These are phyloP conservation scores for Calameuta idolon DNA, from an alignment of 2,888 invertebrate genomes.

Conservation along the genomic window DNA sequence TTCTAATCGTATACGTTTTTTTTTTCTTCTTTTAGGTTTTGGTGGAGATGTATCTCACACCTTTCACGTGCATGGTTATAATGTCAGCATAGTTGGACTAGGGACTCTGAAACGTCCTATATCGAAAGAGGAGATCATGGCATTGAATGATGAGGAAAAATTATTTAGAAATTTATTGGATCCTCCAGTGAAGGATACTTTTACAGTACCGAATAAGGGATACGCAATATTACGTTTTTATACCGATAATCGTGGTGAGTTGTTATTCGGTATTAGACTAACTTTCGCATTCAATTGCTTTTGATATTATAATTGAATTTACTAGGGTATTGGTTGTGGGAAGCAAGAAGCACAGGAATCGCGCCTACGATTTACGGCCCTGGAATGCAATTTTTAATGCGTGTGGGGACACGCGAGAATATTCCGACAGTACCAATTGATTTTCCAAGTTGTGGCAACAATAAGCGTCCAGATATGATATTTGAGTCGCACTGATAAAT, in stretches of 20 bases:
- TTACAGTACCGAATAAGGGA: constrained; percentile 76
- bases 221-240: constrained; percentile 46
- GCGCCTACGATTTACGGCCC: constrained; percentile 36
- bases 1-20: background rate
- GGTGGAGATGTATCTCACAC: constrained; percentile 71
- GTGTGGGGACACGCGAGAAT: constrained; percentile 45
- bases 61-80: constrained; percentile 73
- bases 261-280: background rate
- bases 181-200: constrained; percentile 73
- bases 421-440: constrained; percentile 47
- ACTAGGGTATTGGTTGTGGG: constrained; percentile 55
- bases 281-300: background rate
- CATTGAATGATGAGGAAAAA: constrained; percentile 61
- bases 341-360: constrained; percentile 45
- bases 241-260: constrained; percentile 49
- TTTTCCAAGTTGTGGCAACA: constrained; percentile 51
- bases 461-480: constrained; percentile 48
- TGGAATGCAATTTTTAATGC: constrained; percentile 51
- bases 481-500: constrained; percentile 34
- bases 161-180: constrained; percentile 68
- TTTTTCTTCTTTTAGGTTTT: constrained; percentile 63
- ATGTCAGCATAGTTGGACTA: constrained; percentile 40
- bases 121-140: constrained; percentile 63
- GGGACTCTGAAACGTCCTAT: constrained; percentile 60
- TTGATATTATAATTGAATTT: background rate